Evolutionary conservation across 2,888 invertebrate genomes (phyloP).

Genomic region (Pyrrhosoma nymphula): DNA sequence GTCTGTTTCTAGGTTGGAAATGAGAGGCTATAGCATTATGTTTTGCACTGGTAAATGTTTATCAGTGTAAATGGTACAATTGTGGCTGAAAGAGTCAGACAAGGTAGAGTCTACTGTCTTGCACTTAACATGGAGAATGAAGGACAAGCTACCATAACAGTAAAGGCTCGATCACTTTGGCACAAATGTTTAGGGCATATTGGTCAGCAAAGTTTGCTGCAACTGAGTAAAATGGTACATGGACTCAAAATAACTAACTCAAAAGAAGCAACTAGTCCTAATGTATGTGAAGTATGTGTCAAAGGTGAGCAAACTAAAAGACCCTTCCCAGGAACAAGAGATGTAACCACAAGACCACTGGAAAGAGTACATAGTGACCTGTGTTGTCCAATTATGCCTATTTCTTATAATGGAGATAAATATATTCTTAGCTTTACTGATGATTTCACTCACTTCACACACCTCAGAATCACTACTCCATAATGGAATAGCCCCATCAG

Average conservation of each 20-base stretch:
- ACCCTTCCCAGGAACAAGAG: background rate
- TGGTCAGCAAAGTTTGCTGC: background rate
- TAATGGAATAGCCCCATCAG: no score
- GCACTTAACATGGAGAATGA: no score
- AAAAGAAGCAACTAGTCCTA: no score
- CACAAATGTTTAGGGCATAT: conserved; percentile 4
- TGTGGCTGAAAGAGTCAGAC: no score
- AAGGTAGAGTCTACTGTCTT: no score
- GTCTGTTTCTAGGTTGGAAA: no score
- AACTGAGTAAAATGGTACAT: background rate
- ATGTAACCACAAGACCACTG: background rate
- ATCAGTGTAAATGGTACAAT: no score
- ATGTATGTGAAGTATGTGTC: background rate
- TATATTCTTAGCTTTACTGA: background rate
- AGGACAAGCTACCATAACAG: no score
- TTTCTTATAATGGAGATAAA: background rate
- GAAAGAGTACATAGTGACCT: conserved; percentile 7
- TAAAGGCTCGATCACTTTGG: background rate
- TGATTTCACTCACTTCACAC: background rate
- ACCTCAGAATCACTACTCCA: no score
- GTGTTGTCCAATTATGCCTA: background rate
- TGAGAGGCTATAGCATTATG: no score
- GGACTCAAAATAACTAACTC: no score
- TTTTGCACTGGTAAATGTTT: no score
- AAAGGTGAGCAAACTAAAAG: background rate